Base-by-base conservation (phyloP, 2,888 invertebrate genomes). In the Leucophora obtusa region DNA sequence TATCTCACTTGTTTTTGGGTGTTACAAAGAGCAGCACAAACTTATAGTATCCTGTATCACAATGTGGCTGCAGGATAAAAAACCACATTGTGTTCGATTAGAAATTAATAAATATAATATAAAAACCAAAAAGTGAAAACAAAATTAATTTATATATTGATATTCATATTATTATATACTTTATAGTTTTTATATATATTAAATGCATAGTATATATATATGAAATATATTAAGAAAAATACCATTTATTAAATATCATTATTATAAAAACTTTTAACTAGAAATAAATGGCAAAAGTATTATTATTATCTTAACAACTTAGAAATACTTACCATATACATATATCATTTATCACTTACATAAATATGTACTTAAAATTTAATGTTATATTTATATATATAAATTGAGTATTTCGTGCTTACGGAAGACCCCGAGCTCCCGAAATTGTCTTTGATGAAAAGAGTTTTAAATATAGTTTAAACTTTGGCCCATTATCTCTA, bases 181-280 rank as follows among this genome's bases (percentile, higher is more conserved):
- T 54, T 72, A 63, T 28, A 71, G 60, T 69, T 51, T 69, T 24
- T 69, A 62, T 38, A 72, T 66, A 68, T 51, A 60, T 35, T 62
- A 71, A 17, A 60, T 50, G 35, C 28, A 62, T 11, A 24, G 51
- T 70, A 50, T 33, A 33, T 68, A 18, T 68, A 47, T 43, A 66
- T 21, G 21, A 21, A 21, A 21, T 21, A 21, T 24, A 54, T 10
- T 50, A 24, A 50, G 17, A 17, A 17, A 50, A 10, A 63, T 33
- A 17, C 15, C 21, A 58, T 28, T 50, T 47, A 43, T 82, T 84
- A 81, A 83, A 80, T 82, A 85, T 84, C 84, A 85, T 84, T 82
- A 83, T 68, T 85, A 85, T 84, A 86, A 83, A 86, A 76, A 21
- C 82, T 86, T 86, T 83, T 82, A 63, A 83, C 83, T 79, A 72